Base-by-base conservation (phyloP, 1,140 invertebrate genomes). In the Lasaia peninsularis region DNA sequence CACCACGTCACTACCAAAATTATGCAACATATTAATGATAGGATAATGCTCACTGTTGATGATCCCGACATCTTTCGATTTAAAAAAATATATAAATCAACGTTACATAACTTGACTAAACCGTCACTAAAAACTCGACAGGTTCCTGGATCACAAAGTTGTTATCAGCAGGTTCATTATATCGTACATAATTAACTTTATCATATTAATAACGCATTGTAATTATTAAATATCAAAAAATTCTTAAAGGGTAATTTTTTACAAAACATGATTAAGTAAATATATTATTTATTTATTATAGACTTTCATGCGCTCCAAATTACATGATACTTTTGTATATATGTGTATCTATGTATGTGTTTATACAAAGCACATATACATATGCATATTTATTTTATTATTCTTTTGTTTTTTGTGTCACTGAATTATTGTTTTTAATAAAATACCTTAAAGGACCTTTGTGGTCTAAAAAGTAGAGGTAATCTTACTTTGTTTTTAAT, bases 11-110 rank as follows among this genome's bases (percentile, higher is more conserved):
- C 11, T 12, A 60, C n/a, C 12, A 56, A 49, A 48, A 60, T 14
- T n/a, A 59, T 49, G 11, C 57, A 63, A 56, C 53, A 60, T 20
- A 60, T 10, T n/a, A 56, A 11, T 3, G 62, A 64, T 4, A 60
- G 10, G 9, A 48, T 9, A 8, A 32, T 44, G n/a, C 52, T 34
- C 2, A 55, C 2, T 16, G 52, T 9, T 40, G 34, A 12, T 53
- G 24, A 21, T 11, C 21, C 20, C 21, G 44, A 21, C 44, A 48
- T 44, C 20, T 18, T 48, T 28, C 4, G 8, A 6, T 6, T 44
- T 44, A 20, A 11, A 10, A 48, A 48, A 20, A 4, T 4, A n/a
- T n/a, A n/a, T n/a, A n/a, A n/a, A n/a, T n/a, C n/a, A 21, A 0
- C 21, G 11, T 10, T 48, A 21, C 18, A 3, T 48, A n/a, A n/a